A percentile compares a stretch with the other conserved stretches of the same genome.
Conservation (phyloP, 2,888 invertebrate genomes). For the Tipula vernalis region DNA sequence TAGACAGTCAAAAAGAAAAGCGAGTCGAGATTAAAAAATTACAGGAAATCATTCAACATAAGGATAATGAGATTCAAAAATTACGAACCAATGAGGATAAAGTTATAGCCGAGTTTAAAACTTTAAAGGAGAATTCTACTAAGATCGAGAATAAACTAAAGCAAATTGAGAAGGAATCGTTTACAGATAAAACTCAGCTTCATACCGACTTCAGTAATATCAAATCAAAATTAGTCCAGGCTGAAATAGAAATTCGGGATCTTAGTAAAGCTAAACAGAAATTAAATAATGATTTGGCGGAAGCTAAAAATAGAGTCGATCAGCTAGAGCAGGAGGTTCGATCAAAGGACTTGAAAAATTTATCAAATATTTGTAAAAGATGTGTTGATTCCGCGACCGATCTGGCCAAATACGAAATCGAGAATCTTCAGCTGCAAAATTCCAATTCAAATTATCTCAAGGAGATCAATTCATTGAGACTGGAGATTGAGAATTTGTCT, state of each 20-base stretch:
- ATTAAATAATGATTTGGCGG: slow-evolving; percentile 37
- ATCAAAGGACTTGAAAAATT: slow-evolving; percentile 17
- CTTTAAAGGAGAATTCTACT: slow-evolving; percentile 25
- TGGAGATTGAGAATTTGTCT: slow-evolving; percentile 29
- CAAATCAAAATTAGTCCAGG: neutral
- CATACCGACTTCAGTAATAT: slow-evolving; percentile 38
- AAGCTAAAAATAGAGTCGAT: slow-evolving; percentile 42
- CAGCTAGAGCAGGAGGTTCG: slow-evolving; percentile 37
- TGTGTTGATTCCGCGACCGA: slow-evolving; percentile 28
- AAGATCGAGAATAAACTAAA: slow-evolving; percentile 13
- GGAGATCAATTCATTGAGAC: slow-evolving; percentile 24
- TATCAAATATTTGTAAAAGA: slow-evolving; percentile 23
- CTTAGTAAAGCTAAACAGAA: slow-evolving; percentile 42
- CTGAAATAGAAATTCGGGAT: slow-evolving; percentile 39
- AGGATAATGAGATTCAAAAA: slow-evolving; percentile 24
- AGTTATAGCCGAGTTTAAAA: slow-evolving; percentile 25
- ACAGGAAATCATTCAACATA: slow-evolving; percentile 28
- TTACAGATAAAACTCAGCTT: slow-evolving; percentile 21
- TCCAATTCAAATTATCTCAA: slow-evolving; percentile 25
- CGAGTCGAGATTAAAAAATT: slow-evolving; percentile 40
- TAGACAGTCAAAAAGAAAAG: slow-evolving; percentile 36
- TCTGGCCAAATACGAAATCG: slow-evolving; percentile 31
- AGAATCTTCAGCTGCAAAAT: slow-evolving; percentile 27
- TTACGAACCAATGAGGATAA: slow-evolving; percentile 30
- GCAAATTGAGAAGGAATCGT: slow-evolving; percentile 21